Evolutionary conservation across 2,113 vertebrate species (phyloP).

Genomic region (Smithornis capensis): DNA sequence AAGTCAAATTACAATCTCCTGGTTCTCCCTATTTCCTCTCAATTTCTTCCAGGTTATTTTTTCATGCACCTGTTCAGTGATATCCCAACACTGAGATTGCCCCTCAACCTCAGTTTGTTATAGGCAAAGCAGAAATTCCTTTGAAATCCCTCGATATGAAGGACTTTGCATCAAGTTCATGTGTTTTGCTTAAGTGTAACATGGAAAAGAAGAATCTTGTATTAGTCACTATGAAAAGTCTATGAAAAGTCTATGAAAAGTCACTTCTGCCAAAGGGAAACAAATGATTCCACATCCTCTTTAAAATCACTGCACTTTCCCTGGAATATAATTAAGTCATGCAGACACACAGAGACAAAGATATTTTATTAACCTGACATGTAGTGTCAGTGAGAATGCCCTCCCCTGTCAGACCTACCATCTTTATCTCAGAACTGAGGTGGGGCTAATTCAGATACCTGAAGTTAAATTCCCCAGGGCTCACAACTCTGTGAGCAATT

Average conservation of each 20-base stretch:
- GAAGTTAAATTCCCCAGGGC: not conserved
- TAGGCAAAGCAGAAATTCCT: not conserved
- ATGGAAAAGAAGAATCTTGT: not conserved
- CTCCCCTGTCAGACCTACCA: not conserved
- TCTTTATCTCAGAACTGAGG: not conserved
- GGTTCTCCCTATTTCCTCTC: not conserved
- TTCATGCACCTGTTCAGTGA: not conserved
- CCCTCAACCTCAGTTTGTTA: not conserved
- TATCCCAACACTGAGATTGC: not conserved
- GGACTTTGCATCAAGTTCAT: not conserved
- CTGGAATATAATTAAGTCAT: not conserved
- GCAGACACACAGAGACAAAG: not conserved
- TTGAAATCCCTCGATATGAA: not conserved
- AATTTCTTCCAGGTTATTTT: not conserved
- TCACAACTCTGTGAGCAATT: not conserved
- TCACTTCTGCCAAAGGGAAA: not conserved
- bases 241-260: too few relatives aligned
- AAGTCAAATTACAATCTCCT: not conserved
- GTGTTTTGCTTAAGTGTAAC: not conserved
- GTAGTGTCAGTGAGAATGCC: not conserved
- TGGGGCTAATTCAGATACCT: not conserved
- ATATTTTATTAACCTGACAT: not conserved
- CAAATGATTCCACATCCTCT: not conserved
- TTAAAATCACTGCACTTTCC: not conserved
- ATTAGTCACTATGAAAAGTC: too few relatives aligned